Percentiles rank a stretch among this genome's conserved stretches.
phyloP scores from a whole-genome alignment of 2,113 vertebrate genomes.

The Phalacrocorax pelagicus region DNA sequence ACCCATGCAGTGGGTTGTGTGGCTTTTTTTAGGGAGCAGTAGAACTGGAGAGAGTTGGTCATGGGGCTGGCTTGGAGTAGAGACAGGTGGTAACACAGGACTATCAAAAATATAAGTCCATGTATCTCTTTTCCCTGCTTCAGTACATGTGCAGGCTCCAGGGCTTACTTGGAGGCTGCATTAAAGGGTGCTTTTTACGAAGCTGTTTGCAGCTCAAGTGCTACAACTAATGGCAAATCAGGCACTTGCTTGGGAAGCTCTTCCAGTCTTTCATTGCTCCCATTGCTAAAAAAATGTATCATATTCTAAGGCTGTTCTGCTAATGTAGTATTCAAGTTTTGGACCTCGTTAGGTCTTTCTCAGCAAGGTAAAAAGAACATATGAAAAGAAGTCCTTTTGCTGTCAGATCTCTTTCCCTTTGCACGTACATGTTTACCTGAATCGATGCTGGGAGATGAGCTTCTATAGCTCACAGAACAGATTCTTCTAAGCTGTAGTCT shows the following conservation, averaged over 20 bases:
- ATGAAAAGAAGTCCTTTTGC: background rate
- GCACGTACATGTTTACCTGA: background rate
- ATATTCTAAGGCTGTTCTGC: background rate
- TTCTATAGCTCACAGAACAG: background rate
- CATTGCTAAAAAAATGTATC: background rate
- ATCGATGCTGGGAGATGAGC: background rate
- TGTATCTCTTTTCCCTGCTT: fast-evolving
- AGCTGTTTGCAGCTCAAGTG: background rate
- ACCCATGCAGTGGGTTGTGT: background rate
- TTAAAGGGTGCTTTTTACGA: background rate
- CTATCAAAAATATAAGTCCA: background rate
- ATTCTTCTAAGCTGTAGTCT: conserved; percentile 43
- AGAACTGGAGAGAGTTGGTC: background rate
- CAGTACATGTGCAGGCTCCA: background rate
- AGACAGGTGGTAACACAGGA: background rate
- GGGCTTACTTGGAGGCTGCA: background rate
- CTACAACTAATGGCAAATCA: background rate
- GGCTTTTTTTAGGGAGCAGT: background rate
- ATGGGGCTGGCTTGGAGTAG: background rate
- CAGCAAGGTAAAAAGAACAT: background rate
- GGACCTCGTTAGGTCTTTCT: background rate
- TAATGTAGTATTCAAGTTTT: background rate
- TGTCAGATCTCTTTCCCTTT: background rate
- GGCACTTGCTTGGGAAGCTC: background rate
- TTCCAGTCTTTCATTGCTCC: background rate